phyloP scores from a whole-genome alignment of 2,888 invertebrate genomes.

The Didymodactylos carnosus region DNA sequence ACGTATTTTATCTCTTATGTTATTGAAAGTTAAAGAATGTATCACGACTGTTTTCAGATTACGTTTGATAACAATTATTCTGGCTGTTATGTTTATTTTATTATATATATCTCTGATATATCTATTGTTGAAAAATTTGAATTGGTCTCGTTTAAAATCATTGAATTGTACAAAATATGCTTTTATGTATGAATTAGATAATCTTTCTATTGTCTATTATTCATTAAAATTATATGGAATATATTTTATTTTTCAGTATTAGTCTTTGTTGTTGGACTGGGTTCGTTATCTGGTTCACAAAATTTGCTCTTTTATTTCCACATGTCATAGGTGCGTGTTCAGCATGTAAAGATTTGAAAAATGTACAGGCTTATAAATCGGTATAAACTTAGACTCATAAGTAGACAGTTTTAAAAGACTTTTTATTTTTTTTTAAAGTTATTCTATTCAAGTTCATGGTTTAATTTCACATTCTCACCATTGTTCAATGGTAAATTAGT shows the following conservation, averaged over 20 bases:
- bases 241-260: background rate
- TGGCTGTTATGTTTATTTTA: background rate
- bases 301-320: background rate
- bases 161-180: background rate
- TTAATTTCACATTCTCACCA: background rate
- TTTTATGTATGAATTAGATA: background rate
- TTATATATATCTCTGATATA: background rate
- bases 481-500: too few species aligned
- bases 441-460: background rate
- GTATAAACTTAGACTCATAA: background rate
- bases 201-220: too few species aligned
- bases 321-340: background rate
- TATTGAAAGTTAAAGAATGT: too few species aligned
- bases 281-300: background rate
- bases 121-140: background rate
- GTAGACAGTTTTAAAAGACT: background rate
- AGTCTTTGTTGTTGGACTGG: background rate
- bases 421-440: background rate
- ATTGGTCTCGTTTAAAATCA: background rate
- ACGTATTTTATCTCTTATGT: too few species aligned
- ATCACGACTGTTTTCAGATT: background rate
- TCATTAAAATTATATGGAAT: background rate
- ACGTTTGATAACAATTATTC: background rate
- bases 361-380: background rate
- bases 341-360: background rate